These are phyloP conservation scores for Periplaneta americana DNA, from an alignment of 1,140 invertebrate species.

Conservation along the genomic window DNA sequence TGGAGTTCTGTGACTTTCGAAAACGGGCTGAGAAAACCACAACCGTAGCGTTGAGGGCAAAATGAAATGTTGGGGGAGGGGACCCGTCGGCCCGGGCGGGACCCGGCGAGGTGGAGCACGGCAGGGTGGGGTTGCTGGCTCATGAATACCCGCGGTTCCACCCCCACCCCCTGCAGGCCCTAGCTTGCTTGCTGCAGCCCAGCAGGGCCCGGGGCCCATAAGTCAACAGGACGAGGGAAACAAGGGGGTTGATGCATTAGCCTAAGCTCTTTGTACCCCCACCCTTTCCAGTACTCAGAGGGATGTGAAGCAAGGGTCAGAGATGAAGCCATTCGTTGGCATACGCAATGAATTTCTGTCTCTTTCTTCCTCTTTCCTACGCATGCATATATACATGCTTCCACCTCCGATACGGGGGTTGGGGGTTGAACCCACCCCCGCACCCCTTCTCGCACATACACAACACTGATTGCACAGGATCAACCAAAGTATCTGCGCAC, in stretches of 20 bases:
- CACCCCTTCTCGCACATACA: too few species aligned
- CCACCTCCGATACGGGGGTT: too few species aligned
- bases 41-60: too few species aligned
- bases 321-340: background rate
- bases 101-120: background rate
- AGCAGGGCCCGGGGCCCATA: background rate
- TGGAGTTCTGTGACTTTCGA: background rate
- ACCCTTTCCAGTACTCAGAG: too few species aligned
- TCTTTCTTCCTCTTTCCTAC: background rate
- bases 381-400: background rate
- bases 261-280: background rate
- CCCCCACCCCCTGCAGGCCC: background rate
- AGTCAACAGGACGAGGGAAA: background rate
- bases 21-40: background rate
- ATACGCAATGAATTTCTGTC: background rate
- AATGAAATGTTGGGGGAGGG: background rate
- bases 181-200: background rate
- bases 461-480: background rate
- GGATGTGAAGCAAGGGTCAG: background rate
- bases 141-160: background rate
- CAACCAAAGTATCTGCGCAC: background rate
- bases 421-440: too few species aligned
- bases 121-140: background rate
- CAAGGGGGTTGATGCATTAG: conserved; percentile 7
- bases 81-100: background rate